A percentile compares a stretch with the other conserved stretches of the same genome.
These are phyloP conservation scores for Heliconius hermathena DNA, from an alignment of 1,140 invertebrate species.

Conservation along the genomic window DNA sequence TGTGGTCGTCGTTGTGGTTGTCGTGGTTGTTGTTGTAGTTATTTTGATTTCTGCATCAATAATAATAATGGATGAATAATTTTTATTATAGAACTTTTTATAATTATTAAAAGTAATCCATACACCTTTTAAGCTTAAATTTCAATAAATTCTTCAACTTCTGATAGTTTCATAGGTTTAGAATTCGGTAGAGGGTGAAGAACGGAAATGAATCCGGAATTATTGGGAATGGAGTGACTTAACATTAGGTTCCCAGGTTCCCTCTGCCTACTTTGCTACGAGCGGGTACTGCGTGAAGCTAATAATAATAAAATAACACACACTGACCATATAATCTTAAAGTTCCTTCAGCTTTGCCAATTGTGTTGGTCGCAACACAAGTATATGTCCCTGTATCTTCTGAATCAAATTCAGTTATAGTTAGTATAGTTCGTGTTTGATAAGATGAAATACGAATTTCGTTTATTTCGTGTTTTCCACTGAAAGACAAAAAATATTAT, in stretches of 20 bases:
- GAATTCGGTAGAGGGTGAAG: no score
- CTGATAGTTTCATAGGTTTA: no score
- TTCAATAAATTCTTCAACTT: no score
- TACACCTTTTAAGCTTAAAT: no score
- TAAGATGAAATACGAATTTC: constrained; percentile 83
- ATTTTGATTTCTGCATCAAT: constrained; percentile 70
- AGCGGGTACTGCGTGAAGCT: no score
- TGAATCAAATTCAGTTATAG: constrained; percentile 84
- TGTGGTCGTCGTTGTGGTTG: constrained; percentile 81
- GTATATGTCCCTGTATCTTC: constrained; percentile 87
- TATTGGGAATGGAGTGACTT: no score
- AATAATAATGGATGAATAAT: not conserved
- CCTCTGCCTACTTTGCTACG: no score
- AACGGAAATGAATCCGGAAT: no score
- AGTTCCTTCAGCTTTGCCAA: constrained; percentile 86
- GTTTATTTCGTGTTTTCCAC: constrained; percentile 83
- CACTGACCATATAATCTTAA: constrained; percentile 87
- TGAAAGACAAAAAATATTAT: constrained; percentile 54
- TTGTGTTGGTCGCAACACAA: constrained; percentile 87
- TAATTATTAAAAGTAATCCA: not conserved
- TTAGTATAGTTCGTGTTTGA: constrained; percentile 85
- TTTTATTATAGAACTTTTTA: no score
- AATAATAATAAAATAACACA: not conserved
- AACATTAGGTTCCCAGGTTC: no score
- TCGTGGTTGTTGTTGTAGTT: constrained; percentile 81